A percentile compares a stretch with the other conserved stretches of the same genome.
phyloP scores from a whole-genome alignment of 2,113 vertebrate species.

The Cheirogaleus medius region DNA sequence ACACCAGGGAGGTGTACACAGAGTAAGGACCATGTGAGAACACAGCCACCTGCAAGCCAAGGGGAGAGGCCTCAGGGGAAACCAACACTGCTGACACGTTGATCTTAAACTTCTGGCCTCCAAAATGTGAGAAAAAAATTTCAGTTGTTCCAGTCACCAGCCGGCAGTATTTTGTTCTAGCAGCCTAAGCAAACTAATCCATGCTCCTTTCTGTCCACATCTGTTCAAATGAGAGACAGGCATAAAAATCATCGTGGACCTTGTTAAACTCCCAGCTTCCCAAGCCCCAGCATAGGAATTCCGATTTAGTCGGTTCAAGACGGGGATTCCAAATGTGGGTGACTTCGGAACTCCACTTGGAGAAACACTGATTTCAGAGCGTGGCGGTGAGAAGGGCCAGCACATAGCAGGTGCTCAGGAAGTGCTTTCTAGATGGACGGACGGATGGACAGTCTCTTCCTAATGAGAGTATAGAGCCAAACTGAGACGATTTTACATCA shows the following conservation, averaged over 20 bases:
- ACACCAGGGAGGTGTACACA: rapidly evolving
- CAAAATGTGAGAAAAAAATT: neutral
- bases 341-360: too few species aligned
- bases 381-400: neutral
- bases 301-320: neutral
- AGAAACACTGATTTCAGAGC: neutral
- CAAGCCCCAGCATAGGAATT: neutral
- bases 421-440: neutral
- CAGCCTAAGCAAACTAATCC: neutral
- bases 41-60: too few species aligned
- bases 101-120: neutral
- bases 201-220: rapidly evolving
- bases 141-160: neutral
- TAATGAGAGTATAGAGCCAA: neutral
- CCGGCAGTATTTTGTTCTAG: neutral
- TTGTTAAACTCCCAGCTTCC: neutral
- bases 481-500: neutral
- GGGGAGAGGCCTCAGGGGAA: neutral
- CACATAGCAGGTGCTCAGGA: neutral
- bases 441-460: neutral
- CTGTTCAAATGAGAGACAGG: rapidly evolving
- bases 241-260: rapidly evolving
- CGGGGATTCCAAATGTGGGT: neutral
- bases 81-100: neutral
- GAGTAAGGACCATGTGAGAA: too few species aligned